phyloP scores from a whole-genome alignment of 2,113 vertebrate species.

The Chascanopsetta lugubris region DNA sequence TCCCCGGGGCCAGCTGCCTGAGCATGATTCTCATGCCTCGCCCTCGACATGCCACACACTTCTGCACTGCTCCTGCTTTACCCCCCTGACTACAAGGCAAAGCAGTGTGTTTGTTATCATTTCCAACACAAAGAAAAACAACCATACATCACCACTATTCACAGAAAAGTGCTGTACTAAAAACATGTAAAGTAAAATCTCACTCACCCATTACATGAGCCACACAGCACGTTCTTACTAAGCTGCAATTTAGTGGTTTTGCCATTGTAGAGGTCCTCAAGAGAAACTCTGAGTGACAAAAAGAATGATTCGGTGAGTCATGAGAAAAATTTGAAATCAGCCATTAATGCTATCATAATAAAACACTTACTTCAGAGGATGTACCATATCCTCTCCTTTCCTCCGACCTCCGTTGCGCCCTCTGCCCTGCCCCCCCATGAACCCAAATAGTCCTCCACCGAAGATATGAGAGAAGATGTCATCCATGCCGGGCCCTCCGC shows the following conservation, averaged over 20 bases:
- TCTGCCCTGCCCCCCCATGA: conserved; percentile 94
- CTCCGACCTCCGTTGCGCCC: conserved; percentile 94
- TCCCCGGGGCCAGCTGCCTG: conserved; percentile 96
- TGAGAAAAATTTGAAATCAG: background rate
- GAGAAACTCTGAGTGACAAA: conserved; percentile 87
- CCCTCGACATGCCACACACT: conserved; percentile 93
- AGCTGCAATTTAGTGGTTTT: conserved; percentile 99
- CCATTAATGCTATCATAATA: background rate
- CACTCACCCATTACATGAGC: conserved; percentile 95
- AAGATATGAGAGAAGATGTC: conserved; percentile 99
- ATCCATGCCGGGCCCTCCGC: conserved; percentile 94
- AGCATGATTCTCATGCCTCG: conserved; percentile 97
- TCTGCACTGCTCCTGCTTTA: conserved; percentile 96
- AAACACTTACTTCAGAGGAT: conserved; percentile 92
- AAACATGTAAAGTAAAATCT: conserved; percentile 9
- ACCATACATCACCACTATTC: background rate
- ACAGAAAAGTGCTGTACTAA: background rate
- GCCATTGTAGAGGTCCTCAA: conserved; percentile 98
- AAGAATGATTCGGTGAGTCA: background rate
- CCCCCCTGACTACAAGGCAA: conserved; percentile 89
- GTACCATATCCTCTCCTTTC: conserved; percentile 98
- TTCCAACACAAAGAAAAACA: background rate
- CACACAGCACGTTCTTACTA: conserved; percentile 98
- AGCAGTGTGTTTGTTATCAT: conserved; percentile 5
- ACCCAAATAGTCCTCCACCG: conserved; percentile 96